Evolutionary conservation across 2,888 invertebrate species (phyloP).

Genomic region (Ornithoptera priamus): DNA sequence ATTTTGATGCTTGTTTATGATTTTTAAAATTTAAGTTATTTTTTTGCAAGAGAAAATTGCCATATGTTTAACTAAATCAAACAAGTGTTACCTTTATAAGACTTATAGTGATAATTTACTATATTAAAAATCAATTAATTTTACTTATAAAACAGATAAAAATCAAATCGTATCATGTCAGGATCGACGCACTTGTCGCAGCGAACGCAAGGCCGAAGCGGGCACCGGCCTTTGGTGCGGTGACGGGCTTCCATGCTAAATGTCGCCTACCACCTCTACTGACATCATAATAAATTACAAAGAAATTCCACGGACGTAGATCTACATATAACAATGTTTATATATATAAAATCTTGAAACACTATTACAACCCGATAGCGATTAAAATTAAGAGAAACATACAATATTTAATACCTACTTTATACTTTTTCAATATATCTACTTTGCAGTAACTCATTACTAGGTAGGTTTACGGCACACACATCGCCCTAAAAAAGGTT

Average conservation of each 20-base stretch:
- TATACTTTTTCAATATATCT: no score
- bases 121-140: not conserved
- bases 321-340: not conserved
- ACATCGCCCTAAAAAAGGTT: no score
- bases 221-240: conserved; percentile 55
- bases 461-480: no score
- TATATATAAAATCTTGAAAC: not conserved
- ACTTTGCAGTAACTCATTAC: no score
- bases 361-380: not conserved
- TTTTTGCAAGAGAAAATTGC: no score
- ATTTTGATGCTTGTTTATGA: no score
- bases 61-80: no score
- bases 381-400: not conserved
- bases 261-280: conserved; percentile 32
- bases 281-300: conserved; percentile 33
- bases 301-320: conserved; percentile 19
- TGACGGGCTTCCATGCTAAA: conserved; percentile 59
- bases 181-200: conserved; percentile 57
- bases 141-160: conserved; percentile 12
- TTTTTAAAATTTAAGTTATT: no score
- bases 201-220: conserved; percentile 60
- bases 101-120: not conserved
- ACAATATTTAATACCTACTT: no score
- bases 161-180: conserved; percentile 13
- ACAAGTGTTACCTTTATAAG: not conserved